Evolutionary conservation across 2,797 vertebrate genomes (phyloP).

Genomic region (Manis pentadactyla): DNA sequence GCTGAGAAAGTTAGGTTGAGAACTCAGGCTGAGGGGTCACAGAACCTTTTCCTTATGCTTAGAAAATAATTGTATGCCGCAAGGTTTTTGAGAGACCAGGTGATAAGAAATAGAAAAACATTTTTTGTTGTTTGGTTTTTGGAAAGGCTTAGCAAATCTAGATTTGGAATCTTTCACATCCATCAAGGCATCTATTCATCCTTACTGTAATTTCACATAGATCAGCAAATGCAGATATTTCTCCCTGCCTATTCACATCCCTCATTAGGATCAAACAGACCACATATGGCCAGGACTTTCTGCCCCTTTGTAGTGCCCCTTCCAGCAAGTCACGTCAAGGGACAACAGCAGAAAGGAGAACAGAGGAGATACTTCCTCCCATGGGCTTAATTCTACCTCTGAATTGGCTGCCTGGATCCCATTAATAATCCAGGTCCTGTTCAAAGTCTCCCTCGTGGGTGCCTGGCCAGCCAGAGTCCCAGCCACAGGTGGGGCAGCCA

Average conservation of each 20-base stretch:
- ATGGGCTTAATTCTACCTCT: neutral
- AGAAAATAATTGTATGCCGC: neutral
- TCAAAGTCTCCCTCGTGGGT: neutral
- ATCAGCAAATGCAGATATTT: neutral
- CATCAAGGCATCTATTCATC: neutral
- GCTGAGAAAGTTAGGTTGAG: neutral
- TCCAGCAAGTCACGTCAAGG: neutral
- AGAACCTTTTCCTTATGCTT: neutral
- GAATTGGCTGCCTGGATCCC: neutral
- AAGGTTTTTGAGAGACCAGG: neutral
- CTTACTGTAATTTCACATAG: neutral
- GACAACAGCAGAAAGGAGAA: neutral
- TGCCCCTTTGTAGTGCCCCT: neutral
- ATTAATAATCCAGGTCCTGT: neutral
- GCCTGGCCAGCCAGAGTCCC: neutral
- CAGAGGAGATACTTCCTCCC: neutral
- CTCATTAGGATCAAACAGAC: neutral
- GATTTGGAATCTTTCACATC: slow-evolving; percentile 9
- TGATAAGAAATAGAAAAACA: neutral
- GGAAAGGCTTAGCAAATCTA: neutral
- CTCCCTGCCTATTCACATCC: neutral
- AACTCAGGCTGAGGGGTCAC: neutral
- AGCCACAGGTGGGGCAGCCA: no score
- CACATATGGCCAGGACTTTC: neutral
- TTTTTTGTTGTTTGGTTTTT: neutral